A percentile compares a stretch with the other conserved stretches of the same genome.
phyloP scores from a whole-genome alignment of 1,140 invertebrate genomes.

The Zelostemma sp. region DNA sequence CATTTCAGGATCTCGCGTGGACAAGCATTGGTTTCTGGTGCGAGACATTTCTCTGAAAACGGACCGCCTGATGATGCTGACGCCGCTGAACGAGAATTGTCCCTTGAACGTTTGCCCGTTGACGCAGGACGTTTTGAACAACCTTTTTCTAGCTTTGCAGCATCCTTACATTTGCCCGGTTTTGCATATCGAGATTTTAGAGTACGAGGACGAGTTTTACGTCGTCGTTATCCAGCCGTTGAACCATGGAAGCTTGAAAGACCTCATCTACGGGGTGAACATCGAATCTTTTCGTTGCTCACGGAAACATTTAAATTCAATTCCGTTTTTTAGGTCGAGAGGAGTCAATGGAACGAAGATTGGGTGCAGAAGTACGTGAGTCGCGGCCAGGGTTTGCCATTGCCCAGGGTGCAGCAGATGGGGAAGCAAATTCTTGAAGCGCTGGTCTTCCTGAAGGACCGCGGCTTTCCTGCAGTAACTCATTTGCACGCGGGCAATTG shows the following conservation, averaged over 20 bases:
- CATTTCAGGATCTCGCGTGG: slow-evolving; percentile 79
- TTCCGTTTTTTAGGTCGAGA: slow-evolving; percentile 54
- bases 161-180: slow-evolving; percentile 94
- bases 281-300: too few relatives aligned
- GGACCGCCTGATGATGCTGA: slow-evolving; percentile 85
- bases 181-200: slow-evolving; percentile 81
- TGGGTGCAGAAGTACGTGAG: slow-evolving; percentile 80
- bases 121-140: slow-evolving; percentile 78
- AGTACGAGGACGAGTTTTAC: slow-evolving; percentile 71
- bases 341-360: slow-evolving; percentile 77
- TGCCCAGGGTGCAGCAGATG: slow-evolving; percentile 85
- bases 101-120: slow-evolving; percentile 66
- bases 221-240: slow-evolving; percentile 84
- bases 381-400: slow-evolving; percentile 76
- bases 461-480: slow-evolving; percentile 87
- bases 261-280: slow-evolving; percentile 89
- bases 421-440: slow-evolving; percentile 91
- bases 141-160: slow-evolving; percentile 87
- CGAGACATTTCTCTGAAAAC: slow-evolving; percentile 84
- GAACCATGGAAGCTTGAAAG: slow-evolving; percentile 88
- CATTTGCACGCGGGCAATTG: slow-evolving; percentile 93
- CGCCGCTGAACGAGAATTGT: slow-evolving; percentile 76
- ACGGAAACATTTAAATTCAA: slow-evolving; percentile 8
- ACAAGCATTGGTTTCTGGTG: slow-evolving; percentile 92
- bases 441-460: slow-evolving; percentile 86